phyloP scores from a whole-genome alignment of 2,888 invertebrate genomes.

The Ochropleura plecta region DNA sequence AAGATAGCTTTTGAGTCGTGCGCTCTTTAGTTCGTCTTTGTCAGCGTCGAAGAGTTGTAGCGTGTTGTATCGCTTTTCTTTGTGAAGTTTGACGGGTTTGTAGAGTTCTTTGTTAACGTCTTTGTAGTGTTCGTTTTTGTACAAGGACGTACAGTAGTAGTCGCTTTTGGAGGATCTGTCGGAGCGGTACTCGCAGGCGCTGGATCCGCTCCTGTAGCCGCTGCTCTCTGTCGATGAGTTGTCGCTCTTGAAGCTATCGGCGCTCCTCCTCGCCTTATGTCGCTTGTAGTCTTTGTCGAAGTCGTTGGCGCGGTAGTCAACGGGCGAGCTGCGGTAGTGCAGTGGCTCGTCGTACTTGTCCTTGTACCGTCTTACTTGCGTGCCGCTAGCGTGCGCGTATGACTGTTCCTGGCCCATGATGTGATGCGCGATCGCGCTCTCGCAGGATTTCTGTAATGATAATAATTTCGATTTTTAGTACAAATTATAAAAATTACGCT shows the following conservation, averaged over 20 bases:
- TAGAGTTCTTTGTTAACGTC: slow-evolving; percentile 87
- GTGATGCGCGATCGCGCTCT: slow-evolving; percentile 76
- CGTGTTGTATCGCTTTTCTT: slow-evolving; percentile 85
- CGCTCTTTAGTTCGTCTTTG: slow-evolving; percentile 81
- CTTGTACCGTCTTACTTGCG: slow-evolving; percentile 79
- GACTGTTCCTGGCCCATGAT: slow-evolving; percentile 89
- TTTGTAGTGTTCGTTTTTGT: slow-evolving; percentile 89
- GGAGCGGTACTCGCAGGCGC: slow-evolving; percentile 85
- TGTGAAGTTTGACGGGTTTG: slow-evolving; percentile 88
- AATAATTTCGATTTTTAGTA: slow-evolving; percentile 46
- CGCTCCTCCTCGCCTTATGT: slow-evolving; percentile 81
- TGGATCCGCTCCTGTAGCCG: slow-evolving; percentile 87
- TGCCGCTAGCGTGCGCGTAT: slow-evolving; percentile 81
- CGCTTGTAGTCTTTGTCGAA: slow-evolving; percentile 81
- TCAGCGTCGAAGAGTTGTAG: slow-evolving; percentile 84
- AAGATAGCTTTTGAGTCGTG: slow-evolving; percentile 81
- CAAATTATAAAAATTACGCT: not conserved
- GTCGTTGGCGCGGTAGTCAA: slow-evolving; percentile 76
- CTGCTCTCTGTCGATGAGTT: slow-evolving; percentile 87
- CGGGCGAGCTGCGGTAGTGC: slow-evolving; percentile 74
- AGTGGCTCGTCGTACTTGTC: slow-evolving; percentile 82
- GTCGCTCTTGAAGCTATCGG: slow-evolving; percentile 86
- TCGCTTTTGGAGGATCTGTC: slow-evolving; percentile 84
- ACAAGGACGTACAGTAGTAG: slow-evolving; percentile 86
- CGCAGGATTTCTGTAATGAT: slow-evolving; percentile 79